Base-by-base conservation (phyloP, 2,797 vertebrate genomes). In the Eulemur albifrons region DNA sequence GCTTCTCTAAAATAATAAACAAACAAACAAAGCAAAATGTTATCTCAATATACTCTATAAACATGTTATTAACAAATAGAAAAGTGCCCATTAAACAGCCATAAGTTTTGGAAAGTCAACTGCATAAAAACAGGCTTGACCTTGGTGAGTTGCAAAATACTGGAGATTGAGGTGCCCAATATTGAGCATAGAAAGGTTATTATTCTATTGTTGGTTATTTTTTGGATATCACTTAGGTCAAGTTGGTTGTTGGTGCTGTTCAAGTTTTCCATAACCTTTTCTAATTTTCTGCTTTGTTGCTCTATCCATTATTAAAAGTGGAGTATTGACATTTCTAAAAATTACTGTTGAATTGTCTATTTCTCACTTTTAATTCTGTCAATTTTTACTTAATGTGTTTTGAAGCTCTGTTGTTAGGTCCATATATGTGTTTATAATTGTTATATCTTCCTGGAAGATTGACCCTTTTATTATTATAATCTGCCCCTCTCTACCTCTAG, bases 11-110 rank as follows among this genome's bases (percentile, higher is more conserved):
- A 83, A 86, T 89, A 94, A 92, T 80, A 89, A 88, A 86, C 17
- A 63, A 52, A 76, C 23, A 59, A 87, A 90, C 20, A 35, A 72
- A 90, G 45, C 25, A 95, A 93, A 95, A 90, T 70, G 27, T 63
- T 87, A 85, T 95, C 69, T 97, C 96, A 98, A 96, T 97, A 91
- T 95, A 97, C 88, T 84, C 93, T 91, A 87, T 97, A 97, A 98
- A 98, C 1, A 40, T 81, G 77, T 96, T 97, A 94, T 65, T 96
- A 96, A 94, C 91, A 95, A 65, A 87, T 70, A 94, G 90, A 97
- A 98, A 98, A 80, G 65, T 10, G 32, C 61, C 77, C 95, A 21
- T 23, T 96, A 96, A 95, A 48, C 75, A 96, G 40, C 50, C 38
- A 93, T 77, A 96, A 87, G 84, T 91, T 93, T 92, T 96, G 48